Percentiles rank a stretch among this genome's conserved stretches.
Conservation (phyloP, 2,797 vertebrate genomes). For the Manis crassicaudata region DNA sequence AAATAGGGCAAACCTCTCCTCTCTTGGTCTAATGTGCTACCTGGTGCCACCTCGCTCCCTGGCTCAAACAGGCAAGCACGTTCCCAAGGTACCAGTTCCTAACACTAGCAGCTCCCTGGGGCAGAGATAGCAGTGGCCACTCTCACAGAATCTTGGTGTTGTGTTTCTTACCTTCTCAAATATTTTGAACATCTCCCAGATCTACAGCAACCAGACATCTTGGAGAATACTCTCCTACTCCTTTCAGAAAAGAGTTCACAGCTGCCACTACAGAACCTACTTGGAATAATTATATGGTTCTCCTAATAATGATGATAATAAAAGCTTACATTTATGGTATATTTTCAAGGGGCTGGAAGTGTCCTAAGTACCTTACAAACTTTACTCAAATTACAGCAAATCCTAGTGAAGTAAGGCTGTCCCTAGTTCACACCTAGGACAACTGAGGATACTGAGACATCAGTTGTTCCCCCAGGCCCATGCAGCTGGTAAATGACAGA, state of each 20-base stretch:
- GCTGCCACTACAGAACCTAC: not conserved
- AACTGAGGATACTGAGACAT: not conserved
- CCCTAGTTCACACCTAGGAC: not conserved
- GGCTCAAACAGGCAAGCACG: not conserved
- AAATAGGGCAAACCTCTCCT: not conserved
- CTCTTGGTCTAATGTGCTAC: not conserved
- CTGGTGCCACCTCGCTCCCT: rapidly evolving
- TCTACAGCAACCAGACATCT: not conserved
- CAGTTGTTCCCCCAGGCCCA: not conserved
- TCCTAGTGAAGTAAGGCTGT: not conserved
- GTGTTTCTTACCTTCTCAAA: not conserved
- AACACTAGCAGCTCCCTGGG: not conserved
- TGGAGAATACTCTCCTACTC: not conserved
- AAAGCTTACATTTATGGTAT: not conserved
- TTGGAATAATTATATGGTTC: not conserved
- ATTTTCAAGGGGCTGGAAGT: not conserved
- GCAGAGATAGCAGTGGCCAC: not conserved
- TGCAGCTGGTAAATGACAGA: not conserved
- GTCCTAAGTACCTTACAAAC: not conserved
- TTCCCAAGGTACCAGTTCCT: not conserved
- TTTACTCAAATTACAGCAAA: not conserved
- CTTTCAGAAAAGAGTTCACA: not conserved
- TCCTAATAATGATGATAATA: not conserved
- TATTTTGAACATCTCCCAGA: not conserved
- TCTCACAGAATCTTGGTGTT: not conserved